phyloP scores from a whole-genome alignment of 2,888 invertebrate genomes.

The Aphodius sticticus region DNA sequence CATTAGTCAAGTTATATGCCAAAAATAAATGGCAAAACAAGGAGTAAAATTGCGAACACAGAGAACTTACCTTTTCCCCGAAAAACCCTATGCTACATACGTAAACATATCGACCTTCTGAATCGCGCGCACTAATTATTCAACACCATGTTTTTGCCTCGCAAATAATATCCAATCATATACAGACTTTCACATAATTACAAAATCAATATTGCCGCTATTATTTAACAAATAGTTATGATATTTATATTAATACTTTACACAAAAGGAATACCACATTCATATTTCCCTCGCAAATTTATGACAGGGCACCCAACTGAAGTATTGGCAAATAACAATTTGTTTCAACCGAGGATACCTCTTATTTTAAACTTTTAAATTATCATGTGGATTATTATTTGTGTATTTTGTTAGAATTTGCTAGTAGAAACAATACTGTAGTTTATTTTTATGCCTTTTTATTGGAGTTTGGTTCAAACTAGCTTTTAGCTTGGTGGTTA shows the following conservation, averaged over 20 bases:
- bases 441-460: no score
- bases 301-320: neutral
- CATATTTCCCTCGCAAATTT: neutral
- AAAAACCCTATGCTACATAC: conserved; percentile 36
- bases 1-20: conserved; percentile 35
- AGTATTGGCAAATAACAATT: neutral
- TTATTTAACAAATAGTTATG: no score
- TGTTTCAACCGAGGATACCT: neutral
- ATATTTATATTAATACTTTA: neutral
- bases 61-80: conserved; percentile 38
- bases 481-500: neutral
- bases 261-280: neutral
- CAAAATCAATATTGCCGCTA: no score
- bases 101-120: conserved; percentile 31
- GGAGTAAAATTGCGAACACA: conserved; percentile 41
- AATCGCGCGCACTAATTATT: conserved; percentile 20
- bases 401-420: no score
- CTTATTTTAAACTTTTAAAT: neutral
- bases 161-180: neutral
- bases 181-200: no score
- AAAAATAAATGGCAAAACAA: conserved; percentile 37
- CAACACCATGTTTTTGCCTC: conserved; percentile 9
- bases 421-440: no score
- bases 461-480: neutral
- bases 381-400: neutral